Evolutionary conservation across 2,888 invertebrate species (phyloP).

Genomic region (Acrobasis repandana): DNA sequence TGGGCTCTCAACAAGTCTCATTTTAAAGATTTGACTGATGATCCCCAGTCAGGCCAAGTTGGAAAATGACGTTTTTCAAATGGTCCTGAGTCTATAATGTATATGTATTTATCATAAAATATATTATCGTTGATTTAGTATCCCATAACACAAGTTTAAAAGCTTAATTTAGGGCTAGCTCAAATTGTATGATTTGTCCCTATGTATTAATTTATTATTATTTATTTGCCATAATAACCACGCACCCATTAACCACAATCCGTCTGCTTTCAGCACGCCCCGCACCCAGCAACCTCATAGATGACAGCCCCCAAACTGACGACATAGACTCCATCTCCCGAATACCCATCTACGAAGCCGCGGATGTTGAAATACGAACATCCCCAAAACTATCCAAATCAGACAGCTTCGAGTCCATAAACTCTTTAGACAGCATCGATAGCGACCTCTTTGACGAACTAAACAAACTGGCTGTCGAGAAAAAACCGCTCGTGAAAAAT

Average conservation of each 20-base stretch:
- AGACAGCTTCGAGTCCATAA: constrained; percentile 65
- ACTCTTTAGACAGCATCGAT: constrained; percentile 66
- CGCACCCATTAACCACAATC: neutral
- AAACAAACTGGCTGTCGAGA: constrained; percentile 58
- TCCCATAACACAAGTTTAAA: too few species aligned
- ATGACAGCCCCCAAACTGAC: constrained; percentile 39
- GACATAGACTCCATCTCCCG: constrained; percentile 64
- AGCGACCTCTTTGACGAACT: constrained; percentile 70
- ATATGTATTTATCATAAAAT: too few species aligned
- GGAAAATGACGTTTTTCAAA: too few species aligned
- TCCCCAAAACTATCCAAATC: constrained; percentile 48
- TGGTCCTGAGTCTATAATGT: too few species aligned
- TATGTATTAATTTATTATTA: too few species aligned
- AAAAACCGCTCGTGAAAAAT: constrained; percentile 54
- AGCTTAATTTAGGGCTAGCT: too few species aligned
- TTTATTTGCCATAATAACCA: neutral
- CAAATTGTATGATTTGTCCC: too few species aligned
- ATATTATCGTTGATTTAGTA: too few species aligned
- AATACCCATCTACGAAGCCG: constrained; percentile 71
- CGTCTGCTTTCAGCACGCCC: constrained; percentile 37
- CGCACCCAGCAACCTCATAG: constrained; percentile 25
- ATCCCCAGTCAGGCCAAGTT: too few species aligned
- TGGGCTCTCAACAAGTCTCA: too few species aligned
- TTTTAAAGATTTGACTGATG: too few species aligned
- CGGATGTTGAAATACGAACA: constrained; percentile 61